These are phyloP conservation scores for Megaleporinus macrocephalus DNA, from an alignment of 2,113 vertebrate genomes.

Conservation along the genomic window DNA sequence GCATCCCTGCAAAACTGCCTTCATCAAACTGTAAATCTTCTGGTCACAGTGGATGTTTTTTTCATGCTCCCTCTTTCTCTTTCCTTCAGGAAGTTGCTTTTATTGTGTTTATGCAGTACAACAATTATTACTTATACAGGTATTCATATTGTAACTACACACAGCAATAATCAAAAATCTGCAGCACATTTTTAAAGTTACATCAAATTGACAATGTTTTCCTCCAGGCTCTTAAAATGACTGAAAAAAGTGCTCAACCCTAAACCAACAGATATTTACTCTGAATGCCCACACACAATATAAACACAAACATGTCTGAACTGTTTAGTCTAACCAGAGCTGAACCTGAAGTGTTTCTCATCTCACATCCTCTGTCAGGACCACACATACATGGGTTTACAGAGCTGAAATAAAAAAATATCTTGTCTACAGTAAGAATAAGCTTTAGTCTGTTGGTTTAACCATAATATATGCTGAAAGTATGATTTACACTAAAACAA, in stretches of 20 bases:
- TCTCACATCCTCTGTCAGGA: neutral
- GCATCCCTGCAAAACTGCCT: neutral
- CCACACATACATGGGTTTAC: neutral
- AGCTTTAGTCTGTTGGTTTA: too few species aligned
- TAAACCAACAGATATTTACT: neutral
- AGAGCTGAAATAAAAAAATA: neutral
- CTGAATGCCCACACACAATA: neutral
- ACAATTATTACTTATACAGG: too few species aligned
- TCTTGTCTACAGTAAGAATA: neutral
- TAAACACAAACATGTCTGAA: neutral
- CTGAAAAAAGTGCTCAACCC: neutral
- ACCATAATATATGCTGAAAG: too few species aligned
- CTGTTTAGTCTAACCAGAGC: neutral
- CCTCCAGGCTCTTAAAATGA: neutral
- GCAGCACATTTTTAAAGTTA: too few species aligned
- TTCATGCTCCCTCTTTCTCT: neutral
- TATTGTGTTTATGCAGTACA: neutral
- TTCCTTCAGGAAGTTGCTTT: neutral
- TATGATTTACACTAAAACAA: neutral
- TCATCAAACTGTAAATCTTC: neutral
- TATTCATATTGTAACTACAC: too few species aligned
- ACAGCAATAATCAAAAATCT: too few species aligned
- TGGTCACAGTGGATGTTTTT: too few species aligned
- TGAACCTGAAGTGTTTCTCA: neutral
- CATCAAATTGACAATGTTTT: too few species aligned